Evolutionary conservation across 2,113 vertebrate genomes (phyloP), one percentile per base, ranked within the genome.

Genomic region (Peromyscus leucopus): DNA sequence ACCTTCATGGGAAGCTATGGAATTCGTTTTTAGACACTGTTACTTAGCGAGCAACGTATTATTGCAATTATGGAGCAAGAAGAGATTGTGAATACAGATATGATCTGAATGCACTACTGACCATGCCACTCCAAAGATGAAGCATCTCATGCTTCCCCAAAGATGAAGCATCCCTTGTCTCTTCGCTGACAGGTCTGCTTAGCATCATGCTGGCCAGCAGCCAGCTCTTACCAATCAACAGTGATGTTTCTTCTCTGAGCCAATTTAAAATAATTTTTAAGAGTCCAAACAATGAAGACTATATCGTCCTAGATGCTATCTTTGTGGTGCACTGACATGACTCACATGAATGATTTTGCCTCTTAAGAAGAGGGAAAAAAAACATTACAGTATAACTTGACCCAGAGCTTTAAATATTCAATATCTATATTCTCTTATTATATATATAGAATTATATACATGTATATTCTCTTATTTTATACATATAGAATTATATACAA

Each of bases 251-350:
- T 89, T 89, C 93, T 97, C 86, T 93, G 86, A 96, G 55, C 26
- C 94, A 79, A 95, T 95, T 96, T 82, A 51, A 94, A 96, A 94
- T 63, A 13, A 78, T 75, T 96, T 91, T 80, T 63, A 93, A 91
- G 78, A 96, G 74, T 74, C 9, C 72, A 96, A 93, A 82, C 67
- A 94, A 65, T 33, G 31, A 93, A 26, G 26, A 89, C 21, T 79
- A 72, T 33, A 94, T 96, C 89, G 36, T 36, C 16, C 11, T 72
- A 69, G 72, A 89, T 89, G 55, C 33, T 85, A 46, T 97, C 88
- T 84, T 75, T 69, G 33, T 59, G 61, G 19, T 74, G 72, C 2
- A n/a, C 31, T 72, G 6, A 39, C 24, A 63, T 96, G 94, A 39
- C 57, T 96, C 83, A 96, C 36, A 69, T 82, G 48, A n/a, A 86